A percentile compares a stretch with the other conserved stretches of the same genome.
Evolutionary conservation across 37 sponge, comb jelly and placozoan genomes (phyloP).

Genomic region (Tethya wilhelma): DNA sequence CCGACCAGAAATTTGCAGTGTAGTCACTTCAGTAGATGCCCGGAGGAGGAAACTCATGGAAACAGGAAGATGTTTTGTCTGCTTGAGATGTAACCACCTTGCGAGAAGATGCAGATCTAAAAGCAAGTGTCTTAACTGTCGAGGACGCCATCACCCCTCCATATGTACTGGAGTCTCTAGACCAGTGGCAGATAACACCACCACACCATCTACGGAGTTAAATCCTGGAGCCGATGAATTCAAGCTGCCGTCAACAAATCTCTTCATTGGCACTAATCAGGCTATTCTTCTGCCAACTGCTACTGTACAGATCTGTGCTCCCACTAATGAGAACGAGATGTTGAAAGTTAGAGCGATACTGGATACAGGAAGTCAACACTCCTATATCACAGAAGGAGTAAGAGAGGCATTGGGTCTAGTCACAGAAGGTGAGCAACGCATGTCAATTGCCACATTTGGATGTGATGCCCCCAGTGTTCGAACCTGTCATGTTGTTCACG

Average conservation of each 20-base stretch:
- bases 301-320: not conserved
- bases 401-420: not conserved
- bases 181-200: not conserved
- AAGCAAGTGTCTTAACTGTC: slow-evolving; percentile 3
- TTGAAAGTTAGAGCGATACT: slow-evolving; percentile 7
- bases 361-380: slow-evolving; percentile 38
- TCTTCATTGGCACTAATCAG: slow-evolving; percentile 3
- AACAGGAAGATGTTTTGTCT: slow-evolving; percentile 39
- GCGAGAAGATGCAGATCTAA: slow-evolving; percentile 17
- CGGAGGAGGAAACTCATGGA: slow-evolving; percentile 28
- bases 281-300: slow-evolving; percentile 35
- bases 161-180: slow-evolving; percentile 7
- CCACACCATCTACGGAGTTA: not conserved
- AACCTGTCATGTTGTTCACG: slow-evolving; percentile 23
- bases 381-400: slow-evolving; percentile 22
- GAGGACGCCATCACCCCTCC: slow-evolving; percentile 39
- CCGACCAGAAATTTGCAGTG: not conserved
- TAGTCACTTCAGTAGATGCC: not conserved
- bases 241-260: slow-evolving; percentile 3
- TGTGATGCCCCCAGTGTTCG: not conserved
- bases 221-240: slow-evolving; percentile 3
- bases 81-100: slow-evolving; percentile 23
- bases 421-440: not conserved
- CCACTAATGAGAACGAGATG: not conserved
- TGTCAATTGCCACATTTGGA: slow-evolving; percentile 49